Evolutionary conservation across 2,113 vertebrate species (phyloP), one percentile per base, ranked within the genome.

Genomic region (Lota lota): DNA sequence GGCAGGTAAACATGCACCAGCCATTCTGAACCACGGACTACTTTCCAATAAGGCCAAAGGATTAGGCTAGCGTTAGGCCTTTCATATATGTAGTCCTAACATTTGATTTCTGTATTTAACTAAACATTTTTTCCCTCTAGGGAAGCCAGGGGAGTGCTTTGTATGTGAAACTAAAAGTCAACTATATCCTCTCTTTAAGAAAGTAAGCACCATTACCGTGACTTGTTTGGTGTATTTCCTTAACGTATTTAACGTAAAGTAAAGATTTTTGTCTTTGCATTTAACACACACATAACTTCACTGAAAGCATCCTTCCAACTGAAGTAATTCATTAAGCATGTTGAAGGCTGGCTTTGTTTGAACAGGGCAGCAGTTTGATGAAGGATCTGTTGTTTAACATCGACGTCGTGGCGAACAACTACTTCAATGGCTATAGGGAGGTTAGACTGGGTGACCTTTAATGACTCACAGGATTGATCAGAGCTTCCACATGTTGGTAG

Each of bases 341-440:
- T 61, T 28, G 74, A 56, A 22, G 8, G 22, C 73, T 17, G 65
- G 21, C 58, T 76, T 77, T 83, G 76, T 92, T 87, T 87, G 77
- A 60, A 15, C 86, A 99, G 97, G 92, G 89, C 59, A 91, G 85
- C 79, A 61, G 92, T 7, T 91, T 93, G 62, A 91, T 98, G 81
- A 96, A 95, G 62, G 88, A 91, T 0, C 81, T 98, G 64, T 99
- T 99, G 82, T 84, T 92, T 75, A 90, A 92, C 84, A 65, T 95
- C 76, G 93, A 88, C 15, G 8, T 22, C 0, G 83, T 95, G 70
- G 93, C 90, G 74, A 90, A 79, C 70, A 94, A 91, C 75, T 93
- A 94, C 69, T 85, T 94, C 0, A 87, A 84, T 61, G 94, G 98
- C 79, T 88, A 94, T 66, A 85, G 78, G 85, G 94, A 96, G 91